phyloP scores from a whole-genome alignment of 2,888 invertebrate genomes.

The Microchrysa polita region DNA sequence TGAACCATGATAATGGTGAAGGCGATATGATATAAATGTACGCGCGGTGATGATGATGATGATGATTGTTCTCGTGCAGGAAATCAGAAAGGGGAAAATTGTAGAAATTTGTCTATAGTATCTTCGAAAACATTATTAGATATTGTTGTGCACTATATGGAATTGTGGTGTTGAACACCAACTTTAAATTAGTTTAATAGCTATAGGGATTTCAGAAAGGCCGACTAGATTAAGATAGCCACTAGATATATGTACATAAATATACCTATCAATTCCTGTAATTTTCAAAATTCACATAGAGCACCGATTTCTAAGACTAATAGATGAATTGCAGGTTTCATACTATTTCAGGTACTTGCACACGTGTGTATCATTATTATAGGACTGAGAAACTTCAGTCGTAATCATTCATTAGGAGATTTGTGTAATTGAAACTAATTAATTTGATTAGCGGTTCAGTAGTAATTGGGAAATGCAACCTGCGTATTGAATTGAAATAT shows the following conservation, averaged over 20 bases:
- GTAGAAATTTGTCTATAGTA: too few relatives aligned
- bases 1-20: constrained; percentile 21
- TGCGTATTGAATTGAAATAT: too few relatives aligned
- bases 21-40: too few relatives aligned
- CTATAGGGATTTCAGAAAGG: too few relatives aligned
- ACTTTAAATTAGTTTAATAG: background rate
- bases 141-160: background rate
- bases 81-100: constrained; percentile 6
- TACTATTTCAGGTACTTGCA: background rate
- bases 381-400: background rate
- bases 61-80: too few relatives aligned
- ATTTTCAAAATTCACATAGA: background rate
- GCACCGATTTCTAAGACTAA: background rate
- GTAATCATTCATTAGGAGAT: background rate
- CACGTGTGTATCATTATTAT: background rate
- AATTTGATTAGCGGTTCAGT: constrained; percentile 11
- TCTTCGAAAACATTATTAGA: background rate
- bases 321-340: constrained; percentile 2
- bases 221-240: background rate
- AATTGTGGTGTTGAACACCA: background rate
- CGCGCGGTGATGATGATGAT: background rate
- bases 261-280: background rate
- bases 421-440: constrained; percentile 13
- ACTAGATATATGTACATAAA: too few relatives aligned
- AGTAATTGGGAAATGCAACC: background rate